Evolutionary conservation across 2,888 invertebrate genomes (phyloP), one percentile per base, ranked within the genome.

Genomic region (Rhagonycha fulva): DNA sequence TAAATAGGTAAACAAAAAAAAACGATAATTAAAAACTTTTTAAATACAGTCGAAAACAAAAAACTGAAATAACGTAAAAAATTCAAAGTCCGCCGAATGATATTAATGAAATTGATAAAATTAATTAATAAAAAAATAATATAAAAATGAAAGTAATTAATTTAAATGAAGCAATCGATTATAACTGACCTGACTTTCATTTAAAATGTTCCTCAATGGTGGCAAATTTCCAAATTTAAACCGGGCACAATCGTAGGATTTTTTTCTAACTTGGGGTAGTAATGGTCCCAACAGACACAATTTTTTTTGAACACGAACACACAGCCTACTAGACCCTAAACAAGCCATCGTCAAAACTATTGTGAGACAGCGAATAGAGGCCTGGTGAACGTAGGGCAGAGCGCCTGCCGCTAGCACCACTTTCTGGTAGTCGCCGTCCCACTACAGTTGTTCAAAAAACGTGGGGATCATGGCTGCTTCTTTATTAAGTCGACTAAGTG

Each of bases 271-370:
- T 86, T 89, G 89, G 84, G 88, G 90, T 32, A 32, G 32, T 89
- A 89, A 91, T 89, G 91, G 91, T 90, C 93, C 92, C 88, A 93
- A 93, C 91, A 93, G 93, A 92, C 94, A 94, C 93, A 94, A 89
- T 92, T 94, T 94, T 90, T 94, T 93, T 88, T 91, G 91, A 88
- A 93, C 93, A 90, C 94, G 93, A 91, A 92, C 93, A 93, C 94
- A 94, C 89, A 94, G 91, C 91, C 94, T 92, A 91, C 93, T 92
- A 90, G 94, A 92, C 90, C 93, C 93, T 91, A 93, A 91, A 92
- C 93, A 93, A 92, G 94, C 94, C 94, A 94, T 94, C 91, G 92
- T 91, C 90, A 91, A 91, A 91, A 93, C 92, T 91, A 91, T 91
- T 92, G 91, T 92, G 91, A 91, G 89, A 88, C 82, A 81, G 80